These are phyloP conservation scores for Mya arenaria DNA, from an alignment of 1,140 invertebrate genomes.

Conservation along the genomic window DNA sequence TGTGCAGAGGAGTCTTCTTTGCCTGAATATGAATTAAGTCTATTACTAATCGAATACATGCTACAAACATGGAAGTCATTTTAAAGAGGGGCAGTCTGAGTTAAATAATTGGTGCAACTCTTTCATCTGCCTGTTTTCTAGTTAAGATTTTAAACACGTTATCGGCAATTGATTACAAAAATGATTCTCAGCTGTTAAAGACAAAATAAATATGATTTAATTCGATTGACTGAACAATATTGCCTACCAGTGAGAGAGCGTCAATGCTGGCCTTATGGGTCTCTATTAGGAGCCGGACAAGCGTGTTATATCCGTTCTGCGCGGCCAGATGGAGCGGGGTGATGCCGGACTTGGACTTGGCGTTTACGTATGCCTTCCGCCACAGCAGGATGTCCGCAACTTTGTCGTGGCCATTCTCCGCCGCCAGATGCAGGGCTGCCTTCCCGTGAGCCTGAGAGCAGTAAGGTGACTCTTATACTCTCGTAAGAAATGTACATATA, in stretches of 20 bases:
- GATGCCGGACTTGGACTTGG: slow-evolving; percentile 89
- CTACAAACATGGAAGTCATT: no score
- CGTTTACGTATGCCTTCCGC: slow-evolving; percentile 99
- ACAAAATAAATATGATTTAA: background rate
- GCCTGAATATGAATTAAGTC: slow-evolving; percentile 70
- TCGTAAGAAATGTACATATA: no score
- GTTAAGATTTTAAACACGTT: no score
- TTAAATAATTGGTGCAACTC: no score
- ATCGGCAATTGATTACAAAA: no score
- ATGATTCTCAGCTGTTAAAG: no score
- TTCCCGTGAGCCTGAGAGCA: slow-evolving; percentile 84
- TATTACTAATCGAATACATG: no score
- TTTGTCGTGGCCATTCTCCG: slow-evolving; percentile 93
- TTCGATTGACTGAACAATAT: background rate
- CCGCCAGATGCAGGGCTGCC: slow-evolving; percentile 96
- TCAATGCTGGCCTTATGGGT: slow-evolving; percentile 97
- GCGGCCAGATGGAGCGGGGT: slow-evolving; percentile 89
- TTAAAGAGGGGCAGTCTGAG: no score
- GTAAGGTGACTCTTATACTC: background rate
- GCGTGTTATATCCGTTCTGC: slow-evolving; percentile 90
- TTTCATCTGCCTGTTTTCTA: no score
- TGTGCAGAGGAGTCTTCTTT: slow-evolving; percentile 84
- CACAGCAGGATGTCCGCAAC: slow-evolving; percentile 97
- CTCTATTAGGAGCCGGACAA: slow-evolving; percentile 87
- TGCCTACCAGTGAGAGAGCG: slow-evolving; percentile 91